Base-by-base conservation (phyloP, 2,888 invertebrate genomes). In the Boloria euphrosyne region DNA sequence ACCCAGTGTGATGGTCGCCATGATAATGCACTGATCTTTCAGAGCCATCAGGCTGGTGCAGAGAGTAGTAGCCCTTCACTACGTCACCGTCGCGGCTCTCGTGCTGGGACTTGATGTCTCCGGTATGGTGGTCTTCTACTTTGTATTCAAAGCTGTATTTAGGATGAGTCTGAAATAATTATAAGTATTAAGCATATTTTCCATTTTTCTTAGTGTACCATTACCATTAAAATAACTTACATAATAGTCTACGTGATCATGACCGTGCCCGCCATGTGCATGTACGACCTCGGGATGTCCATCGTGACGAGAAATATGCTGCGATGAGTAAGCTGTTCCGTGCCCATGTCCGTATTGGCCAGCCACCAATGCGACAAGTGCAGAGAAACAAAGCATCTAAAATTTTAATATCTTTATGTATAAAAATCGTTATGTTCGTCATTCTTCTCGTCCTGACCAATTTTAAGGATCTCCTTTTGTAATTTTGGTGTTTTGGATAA, bases 41-140 rank as follows among this genome's bases (percentile, higher is more conserved):
- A 75, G 90, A 88, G 70, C 93, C 93, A 67, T 89, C 89, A 49
- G 92, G 87, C 75, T 93, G 89, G 73, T 89, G 87, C 61, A 92
- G 81, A 44, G 86, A 85, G 80, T 94, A 94, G 75, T 62, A 84
- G 78, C 79, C 87, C 86, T 65, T 79, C 74, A 68, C 68, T 52
- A 44, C 61, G n/a, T 68, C 65, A 13, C 65, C 65, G 17, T 64
- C 67, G 10, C 52, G 52, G 31, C 27, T 52, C 52, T 52, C 52
- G 31, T 52, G 55, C 55, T 55, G 55, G 14, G 55, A 55, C 44
- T 55, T 55, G 55, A 55, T 44, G 10, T 55, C 55, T 4, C 55
- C 55, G 22, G 55, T 55, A 43, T 55, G 55, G 22, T 55, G 55
- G 18, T 55, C 55, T 5, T 55, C 55, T 22, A 55, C 55, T 55